Percentiles rank a stretch among this genome's conserved stretches.
Evolutionary conservation across 2,113 vertebrate genomes (phyloP).

Genomic region (Mustela nigripes): DNA sequence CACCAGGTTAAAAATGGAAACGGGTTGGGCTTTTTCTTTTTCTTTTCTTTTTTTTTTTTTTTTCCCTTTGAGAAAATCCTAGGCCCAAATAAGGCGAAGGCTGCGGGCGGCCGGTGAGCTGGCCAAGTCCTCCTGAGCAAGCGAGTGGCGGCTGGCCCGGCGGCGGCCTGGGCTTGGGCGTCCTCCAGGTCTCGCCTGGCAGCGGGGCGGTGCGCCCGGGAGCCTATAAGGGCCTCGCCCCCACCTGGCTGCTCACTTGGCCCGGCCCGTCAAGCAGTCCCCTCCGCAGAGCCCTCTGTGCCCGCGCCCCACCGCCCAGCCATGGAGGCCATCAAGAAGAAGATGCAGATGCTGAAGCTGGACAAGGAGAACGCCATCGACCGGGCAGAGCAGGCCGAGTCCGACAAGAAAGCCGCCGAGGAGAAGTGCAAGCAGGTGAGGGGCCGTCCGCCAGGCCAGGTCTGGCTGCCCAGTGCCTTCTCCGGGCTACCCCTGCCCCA

Average conservation of each 20-base stretch:
- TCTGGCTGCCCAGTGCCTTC: neutral
- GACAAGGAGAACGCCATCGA: constrained; percentile 98
- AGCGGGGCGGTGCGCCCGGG: constrained; percentile 72
- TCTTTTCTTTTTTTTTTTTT: constrained; percentile 69
- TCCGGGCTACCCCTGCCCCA: neutral
- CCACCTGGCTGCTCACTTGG: constrained; percentile 68
- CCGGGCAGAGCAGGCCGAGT: constrained; percentile 95
- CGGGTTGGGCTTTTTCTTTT: constrained; percentile 38
- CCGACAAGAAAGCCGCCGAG: constrained; percentile 94
- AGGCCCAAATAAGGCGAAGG: constrained; percentile 94
- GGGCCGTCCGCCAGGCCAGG: rapidly evolving
- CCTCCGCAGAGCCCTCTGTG: neutral
- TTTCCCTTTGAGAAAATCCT: constrained; percentile 87
- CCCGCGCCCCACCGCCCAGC: constrained; percentile 52
- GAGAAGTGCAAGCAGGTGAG: constrained; percentile 96
- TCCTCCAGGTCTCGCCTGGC: constrained; percentile 85
- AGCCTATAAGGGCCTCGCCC: constrained; percentile 58
- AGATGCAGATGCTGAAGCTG: constrained; percentile 99
- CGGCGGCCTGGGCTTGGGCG: constrained; percentile 86
- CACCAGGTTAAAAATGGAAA: constrained; percentile 93
- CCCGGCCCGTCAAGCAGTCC: constrained; percentile 22
- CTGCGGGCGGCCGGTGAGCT: constrained; percentile 77
- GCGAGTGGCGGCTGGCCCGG: constrained; percentile 86
- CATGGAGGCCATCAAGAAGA: constrained; percentile 99
- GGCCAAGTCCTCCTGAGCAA: constrained; percentile 87